These are phyloP conservation scores for Melanotaenia maccullochi DNA, from an alignment of 2,797 vertebrate species.

Conservation along the genomic window DNA sequence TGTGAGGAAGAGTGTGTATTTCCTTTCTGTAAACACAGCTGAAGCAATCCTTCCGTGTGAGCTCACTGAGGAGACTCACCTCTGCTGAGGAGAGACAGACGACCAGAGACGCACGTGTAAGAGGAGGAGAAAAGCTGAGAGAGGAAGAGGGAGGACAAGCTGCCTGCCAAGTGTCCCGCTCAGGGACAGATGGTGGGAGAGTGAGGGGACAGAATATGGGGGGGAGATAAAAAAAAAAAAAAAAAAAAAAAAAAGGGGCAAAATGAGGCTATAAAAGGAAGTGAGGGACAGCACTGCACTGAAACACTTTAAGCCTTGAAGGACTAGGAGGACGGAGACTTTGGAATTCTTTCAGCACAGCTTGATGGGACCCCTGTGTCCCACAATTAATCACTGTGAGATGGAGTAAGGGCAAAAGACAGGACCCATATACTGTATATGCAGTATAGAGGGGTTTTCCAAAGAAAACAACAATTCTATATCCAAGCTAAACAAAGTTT, in stretches of 20 bases:
- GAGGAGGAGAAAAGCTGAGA: constrained; percentile 14
- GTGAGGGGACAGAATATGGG: constrained; percentile 57
- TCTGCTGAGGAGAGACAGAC: constrained; percentile 59
- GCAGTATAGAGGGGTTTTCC: constrained; percentile 50
- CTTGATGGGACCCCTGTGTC: constrained; percentile 63
- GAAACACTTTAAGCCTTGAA: constrained; percentile 42
- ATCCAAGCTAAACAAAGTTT: constrained; percentile 50
- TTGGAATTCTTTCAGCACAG: constrained; percentile 62
- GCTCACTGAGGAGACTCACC: constrained; percentile 62
- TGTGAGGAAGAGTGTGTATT: constrained; percentile 29
- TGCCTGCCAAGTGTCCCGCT: constrained; percentile 50
- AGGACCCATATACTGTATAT: constrained; percentile 17
- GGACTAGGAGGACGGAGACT: constrained; percentile 34
- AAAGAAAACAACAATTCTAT: constrained; percentile 30
- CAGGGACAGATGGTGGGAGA: constrained; percentile 48
- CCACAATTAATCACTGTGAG: constrained; percentile 64
- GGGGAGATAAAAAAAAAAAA: constrained; percentile 31
- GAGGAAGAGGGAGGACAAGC: constrained; percentile 29
- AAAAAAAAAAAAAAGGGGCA: constrained; percentile 46
- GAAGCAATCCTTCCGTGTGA: constrained; percentile 72
- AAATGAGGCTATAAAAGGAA: constrained; percentile 78
- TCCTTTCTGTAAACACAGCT: constrained; percentile 68
- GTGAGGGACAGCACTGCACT: constrained; percentile 35
- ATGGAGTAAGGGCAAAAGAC: constrained; percentile 48
- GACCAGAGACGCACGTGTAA: constrained; percentile 46